Evolutionary conservation across 2,113 vertebrate species (phyloP).

Genomic region (Prietella phreatophila): DNA sequence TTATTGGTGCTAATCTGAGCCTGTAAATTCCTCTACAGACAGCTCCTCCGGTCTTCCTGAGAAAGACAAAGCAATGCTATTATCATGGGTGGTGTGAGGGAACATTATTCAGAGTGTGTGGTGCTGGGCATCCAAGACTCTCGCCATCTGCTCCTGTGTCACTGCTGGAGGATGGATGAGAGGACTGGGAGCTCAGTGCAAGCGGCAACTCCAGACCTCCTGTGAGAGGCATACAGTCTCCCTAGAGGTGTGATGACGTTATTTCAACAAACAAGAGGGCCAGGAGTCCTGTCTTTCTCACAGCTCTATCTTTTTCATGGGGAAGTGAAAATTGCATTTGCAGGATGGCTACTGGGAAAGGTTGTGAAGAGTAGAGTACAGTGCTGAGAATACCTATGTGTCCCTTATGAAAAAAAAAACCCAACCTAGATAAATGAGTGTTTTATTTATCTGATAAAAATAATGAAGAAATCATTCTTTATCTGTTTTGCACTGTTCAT

Average conservation of each 20-base stretch:
- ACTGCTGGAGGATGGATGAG: constrained; percentile 43
- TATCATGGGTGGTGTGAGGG: constrained; percentile 50
- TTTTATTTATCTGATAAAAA: not conserved
- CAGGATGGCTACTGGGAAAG: not conserved
- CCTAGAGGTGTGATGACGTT: constrained; percentile 21
- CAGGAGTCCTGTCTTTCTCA: not conserved
- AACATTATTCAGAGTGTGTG: constrained; percentile 50
- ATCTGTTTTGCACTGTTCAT: not conserved
- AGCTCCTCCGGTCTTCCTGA: not conserved
- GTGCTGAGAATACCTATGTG: not conserved
- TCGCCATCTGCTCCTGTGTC: constrained; percentile 58
- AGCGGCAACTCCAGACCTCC: constrained; percentile 23
- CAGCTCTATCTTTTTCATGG: not conserved
- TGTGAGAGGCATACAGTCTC: constrained; percentile 19
- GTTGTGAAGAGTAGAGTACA: not conserved
- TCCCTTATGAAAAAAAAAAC: not conserved
- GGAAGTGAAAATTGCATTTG: not conserved
- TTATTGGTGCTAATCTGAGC: constrained; percentile 38
- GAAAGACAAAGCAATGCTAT: constrained; percentile 47
- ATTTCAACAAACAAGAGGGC: constrained; percentile 17
- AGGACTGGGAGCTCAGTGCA: constrained; percentile 17
- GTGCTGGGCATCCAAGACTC: constrained; percentile 47
- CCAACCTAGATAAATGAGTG: not conserved
- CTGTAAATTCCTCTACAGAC: constrained; percentile 34
- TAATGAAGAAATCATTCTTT: not conserved